These are phyloP conservation scores for Oncorhynchus masou DNA, from an alignment of 2,113 vertebrate species.

Conservation along the genomic window DNA sequence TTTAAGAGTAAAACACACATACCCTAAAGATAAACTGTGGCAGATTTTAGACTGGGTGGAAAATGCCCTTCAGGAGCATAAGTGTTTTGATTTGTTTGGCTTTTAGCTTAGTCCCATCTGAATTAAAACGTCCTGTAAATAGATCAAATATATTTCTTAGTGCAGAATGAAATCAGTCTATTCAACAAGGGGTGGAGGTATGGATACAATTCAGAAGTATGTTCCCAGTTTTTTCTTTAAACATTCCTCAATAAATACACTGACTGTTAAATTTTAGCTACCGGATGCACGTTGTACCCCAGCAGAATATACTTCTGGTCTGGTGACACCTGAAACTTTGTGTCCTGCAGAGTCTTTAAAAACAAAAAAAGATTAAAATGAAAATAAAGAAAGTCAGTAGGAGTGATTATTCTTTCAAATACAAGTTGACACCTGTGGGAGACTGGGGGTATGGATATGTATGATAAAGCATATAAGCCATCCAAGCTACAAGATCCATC, in stretches of 20 bases:
- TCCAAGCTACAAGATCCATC: not conserved
- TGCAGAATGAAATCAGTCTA: not conserved
- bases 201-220: not conserved
- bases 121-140: too few relatives aligned
- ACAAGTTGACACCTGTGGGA: not conserved
- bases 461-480: not conserved
- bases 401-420: not conserved
- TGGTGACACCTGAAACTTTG: slow-evolving; percentile 34
- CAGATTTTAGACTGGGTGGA: not conserved
- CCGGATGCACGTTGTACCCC: slow-evolving; percentile 35
- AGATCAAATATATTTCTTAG: not conserved
- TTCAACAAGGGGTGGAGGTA: not conserved
- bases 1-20: too few relatives aligned
- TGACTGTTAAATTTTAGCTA: not conserved
- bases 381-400: not conserved
- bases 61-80: not conserved
- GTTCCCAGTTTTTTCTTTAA: not conserved
- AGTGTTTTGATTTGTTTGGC: not conserved
- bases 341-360: slow-evolving; percentile 27
- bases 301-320: slow-evolving; percentile 42
- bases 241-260: not conserved
- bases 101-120: too few relatives aligned
- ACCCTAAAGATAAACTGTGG: too few relatives aligned
- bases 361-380: not conserved
- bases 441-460: not conserved